phyloP scores from a whole-genome alignment of 2,888 invertebrate species.

The Campaea margaritaria region DNA sequence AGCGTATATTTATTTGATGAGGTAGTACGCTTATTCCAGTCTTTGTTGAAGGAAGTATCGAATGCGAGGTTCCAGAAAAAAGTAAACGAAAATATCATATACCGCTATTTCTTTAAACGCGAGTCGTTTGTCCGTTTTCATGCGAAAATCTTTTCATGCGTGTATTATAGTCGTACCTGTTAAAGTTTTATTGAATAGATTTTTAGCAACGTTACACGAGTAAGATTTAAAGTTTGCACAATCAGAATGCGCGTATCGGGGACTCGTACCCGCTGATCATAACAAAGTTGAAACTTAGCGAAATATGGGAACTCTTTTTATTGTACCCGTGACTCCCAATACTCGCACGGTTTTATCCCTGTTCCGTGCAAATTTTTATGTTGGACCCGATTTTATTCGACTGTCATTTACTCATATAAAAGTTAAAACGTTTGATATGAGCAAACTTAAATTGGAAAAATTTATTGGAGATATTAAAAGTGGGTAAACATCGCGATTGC shows the following conservation, averaged over 20 bases:
- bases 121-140: no score
- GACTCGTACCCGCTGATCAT: constrained; percentile 61
- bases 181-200: constrained; percentile 18
- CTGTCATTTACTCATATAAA: constrained; percentile 59
- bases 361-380: constrained; percentile 68
- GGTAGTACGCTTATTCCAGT: no score
- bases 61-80: not conserved
- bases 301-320: constrained; percentile 73
- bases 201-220: constrained; percentile 42
- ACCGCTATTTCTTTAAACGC: not conserved
- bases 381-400: constrained; percentile 57
- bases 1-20: no score
- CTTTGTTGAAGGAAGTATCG: no score
- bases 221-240: constrained; percentile 51
- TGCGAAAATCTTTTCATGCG: no score
- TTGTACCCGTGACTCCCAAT: constrained; percentile 52
- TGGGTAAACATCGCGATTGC: constrained; percentile 42
- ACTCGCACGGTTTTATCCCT: constrained; percentile 60
- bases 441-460: constrained; percentile 57
- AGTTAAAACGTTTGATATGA: constrained; percentile 55
- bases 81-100: not conserved
- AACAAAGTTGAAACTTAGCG: constrained; percentile 67
- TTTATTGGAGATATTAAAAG: constrained; percentile 52
- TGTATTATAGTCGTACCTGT: not conserved
- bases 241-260: constrained; percentile 25